These are phyloP conservation scores for Gibbula magus DNA, from an alignment of 2,888 invertebrate species.

Conservation along the genomic window DNA sequence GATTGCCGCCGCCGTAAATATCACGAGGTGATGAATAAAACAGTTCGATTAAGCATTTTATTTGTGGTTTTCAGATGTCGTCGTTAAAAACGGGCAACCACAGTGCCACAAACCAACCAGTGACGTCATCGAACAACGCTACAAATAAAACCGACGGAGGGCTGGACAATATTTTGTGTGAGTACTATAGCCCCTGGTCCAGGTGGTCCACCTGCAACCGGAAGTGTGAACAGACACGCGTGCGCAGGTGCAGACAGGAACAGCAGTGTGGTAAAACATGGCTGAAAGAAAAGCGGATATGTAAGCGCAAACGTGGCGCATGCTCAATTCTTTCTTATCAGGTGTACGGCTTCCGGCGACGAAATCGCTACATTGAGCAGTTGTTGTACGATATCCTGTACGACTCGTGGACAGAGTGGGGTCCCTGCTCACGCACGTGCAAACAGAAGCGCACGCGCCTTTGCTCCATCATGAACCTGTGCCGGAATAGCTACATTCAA, in stretches of 20 bases:
- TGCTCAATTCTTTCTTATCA: conserved; percentile 51
- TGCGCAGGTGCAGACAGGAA: conserved; percentile 59
- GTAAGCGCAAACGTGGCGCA: conserved; percentile 47
- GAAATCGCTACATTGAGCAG: conserved; percentile 59
- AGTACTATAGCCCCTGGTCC: conserved; percentile 69
- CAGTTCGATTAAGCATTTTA: not conserved
- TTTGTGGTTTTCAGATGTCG: not conserved
- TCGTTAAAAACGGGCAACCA: not conserved
- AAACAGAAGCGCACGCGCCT: conserved; percentile 85
- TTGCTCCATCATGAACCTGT: conserved; percentile 85
- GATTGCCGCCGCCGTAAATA: no score
- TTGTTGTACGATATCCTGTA: conserved; percentile 72
- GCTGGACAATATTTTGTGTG: conserved; percentile 46
- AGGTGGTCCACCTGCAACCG: conserved; percentile 67
- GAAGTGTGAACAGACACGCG: conserved; percentile 71
- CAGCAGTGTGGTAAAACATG: conserved; percentile 65
- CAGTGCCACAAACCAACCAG: not conserved
- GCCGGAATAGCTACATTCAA: conserved; percentile 85
- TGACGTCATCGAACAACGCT: not conserved
- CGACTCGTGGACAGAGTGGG: conserved; percentile 87
- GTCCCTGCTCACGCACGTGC: conserved; percentile 86
- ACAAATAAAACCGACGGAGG: not conserved
- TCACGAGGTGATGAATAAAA: no score
- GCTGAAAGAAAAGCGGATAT: conserved; percentile 68
- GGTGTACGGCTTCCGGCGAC: conserved; percentile 50